Conservation (phyloP, 2,113 vertebrate species). For the Nipponia nippon region DNA sequence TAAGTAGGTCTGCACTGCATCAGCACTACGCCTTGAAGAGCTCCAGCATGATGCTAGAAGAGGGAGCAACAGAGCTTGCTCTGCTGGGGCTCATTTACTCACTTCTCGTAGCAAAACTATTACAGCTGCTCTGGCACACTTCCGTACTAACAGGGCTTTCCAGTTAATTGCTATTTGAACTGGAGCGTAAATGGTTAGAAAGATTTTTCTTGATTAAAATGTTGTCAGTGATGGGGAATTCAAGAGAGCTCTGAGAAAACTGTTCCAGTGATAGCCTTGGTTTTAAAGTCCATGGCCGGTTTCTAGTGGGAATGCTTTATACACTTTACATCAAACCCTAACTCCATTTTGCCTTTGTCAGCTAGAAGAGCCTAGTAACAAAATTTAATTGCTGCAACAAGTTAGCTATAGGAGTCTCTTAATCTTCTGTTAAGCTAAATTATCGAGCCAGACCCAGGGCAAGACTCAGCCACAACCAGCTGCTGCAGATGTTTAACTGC, state of each 20-base stretch:
- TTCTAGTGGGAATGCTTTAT: neutral
- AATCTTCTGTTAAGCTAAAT: neutral
- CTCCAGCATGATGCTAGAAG: neutral
- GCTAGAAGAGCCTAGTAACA: neutral
- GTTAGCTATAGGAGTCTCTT: neutral
- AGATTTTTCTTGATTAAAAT: slow-evolving; percentile 29
- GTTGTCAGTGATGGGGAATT: neutral
- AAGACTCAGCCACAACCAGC: neutral
- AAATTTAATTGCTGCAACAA: neutral
- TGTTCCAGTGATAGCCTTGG: neutral
- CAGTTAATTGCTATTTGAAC: slow-evolving; percentile 15
- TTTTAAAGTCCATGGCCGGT: neutral
- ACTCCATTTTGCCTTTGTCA: neutral
- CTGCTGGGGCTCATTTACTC: slow-evolving; percentile 15
- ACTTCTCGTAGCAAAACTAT: neutral
- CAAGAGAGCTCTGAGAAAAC: neutral
- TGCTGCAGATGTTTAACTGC: neutral
- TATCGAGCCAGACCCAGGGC: neutral
- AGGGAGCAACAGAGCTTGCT: neutral
- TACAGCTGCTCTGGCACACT: neutral
- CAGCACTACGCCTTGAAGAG: neutral
- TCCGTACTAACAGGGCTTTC: neutral
- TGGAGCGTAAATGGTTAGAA: neutral
- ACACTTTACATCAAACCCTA: neutral
- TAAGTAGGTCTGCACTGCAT: neutral